Conservation (phyloP, 2,113 vertebrate genomes). For the Tachysurus vachellii region DNA sequence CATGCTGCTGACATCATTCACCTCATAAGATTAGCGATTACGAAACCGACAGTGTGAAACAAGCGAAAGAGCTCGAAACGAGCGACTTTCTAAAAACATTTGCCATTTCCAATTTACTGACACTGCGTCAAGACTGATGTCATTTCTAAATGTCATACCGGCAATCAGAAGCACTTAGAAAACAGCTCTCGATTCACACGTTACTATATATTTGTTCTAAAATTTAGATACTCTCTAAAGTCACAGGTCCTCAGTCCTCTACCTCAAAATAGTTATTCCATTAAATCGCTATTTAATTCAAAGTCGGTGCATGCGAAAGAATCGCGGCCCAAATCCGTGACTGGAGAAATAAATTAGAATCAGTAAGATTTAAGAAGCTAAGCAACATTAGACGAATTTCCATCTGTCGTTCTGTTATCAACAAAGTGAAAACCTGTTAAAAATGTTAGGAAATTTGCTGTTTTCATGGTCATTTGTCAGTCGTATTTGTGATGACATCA, state of each 20-base stretch:
- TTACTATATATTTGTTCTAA: not conserved
- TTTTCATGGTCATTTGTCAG: too few species aligned
- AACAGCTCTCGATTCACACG: too few species aligned
- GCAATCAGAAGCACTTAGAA: not conserved
- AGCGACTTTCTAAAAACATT: constrained; percentile 20
- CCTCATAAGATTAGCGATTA: constrained; percentile 57
- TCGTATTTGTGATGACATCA: too few species aligned
- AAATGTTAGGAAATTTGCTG: too few species aligned
- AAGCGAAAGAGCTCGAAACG: constrained; percentile 25
- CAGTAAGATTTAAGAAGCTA: too few species aligned
- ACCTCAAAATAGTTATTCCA: not conserved
- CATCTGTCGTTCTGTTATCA: too few species aligned
- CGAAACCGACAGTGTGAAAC: constrained; percentile 62
- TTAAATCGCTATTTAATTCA: not conserved
- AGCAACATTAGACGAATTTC: too few species aligned
- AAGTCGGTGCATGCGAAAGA: not conserved
- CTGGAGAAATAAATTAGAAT: not conserved
- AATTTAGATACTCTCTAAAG: not conserved
- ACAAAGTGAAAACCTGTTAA: too few species aligned
- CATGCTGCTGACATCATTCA: constrained; percentile 47
- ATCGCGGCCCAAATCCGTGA: not conserved
- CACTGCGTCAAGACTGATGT: constrained; percentile 31
- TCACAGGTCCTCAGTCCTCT: not conserved
- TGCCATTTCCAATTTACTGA: constrained; percentile 24
- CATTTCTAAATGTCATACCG: constrained; percentile 40